phyloP scores from a whole-genome alignment of 2,113 vertebrate species.

The Laticauda laticaudata region DNA sequence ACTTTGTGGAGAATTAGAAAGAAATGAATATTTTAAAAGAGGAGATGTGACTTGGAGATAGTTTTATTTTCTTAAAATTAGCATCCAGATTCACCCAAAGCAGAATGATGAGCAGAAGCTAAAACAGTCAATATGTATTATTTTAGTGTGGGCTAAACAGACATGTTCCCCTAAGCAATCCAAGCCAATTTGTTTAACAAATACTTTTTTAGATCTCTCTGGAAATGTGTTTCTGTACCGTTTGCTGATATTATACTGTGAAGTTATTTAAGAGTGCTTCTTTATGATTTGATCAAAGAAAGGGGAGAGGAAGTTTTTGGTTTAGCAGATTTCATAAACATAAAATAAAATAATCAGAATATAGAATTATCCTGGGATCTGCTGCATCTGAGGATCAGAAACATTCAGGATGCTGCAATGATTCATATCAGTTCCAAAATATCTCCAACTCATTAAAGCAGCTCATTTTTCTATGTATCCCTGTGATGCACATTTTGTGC shows the following conservation, averaged over 20 bases:
- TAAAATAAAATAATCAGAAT: background rate
- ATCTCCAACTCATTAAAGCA: background rate
- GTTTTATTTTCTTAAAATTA: background rate
- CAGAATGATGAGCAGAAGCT: background rate
- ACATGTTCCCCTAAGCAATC: background rate
- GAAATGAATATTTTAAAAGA: background rate
- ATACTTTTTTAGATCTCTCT: background rate
- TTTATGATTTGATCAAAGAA: background rate
- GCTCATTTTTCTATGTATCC: background rate
- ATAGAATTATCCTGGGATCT: background rate
- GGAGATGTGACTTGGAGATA: background rate
- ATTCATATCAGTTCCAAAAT: background rate
- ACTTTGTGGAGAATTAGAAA: background rate
- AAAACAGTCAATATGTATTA: background rate
- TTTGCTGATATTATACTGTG: background rate
- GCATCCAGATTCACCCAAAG: background rate
- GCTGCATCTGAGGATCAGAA: background rate
- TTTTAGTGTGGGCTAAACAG: background rate
- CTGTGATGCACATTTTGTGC: background rate
- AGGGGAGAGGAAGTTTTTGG: background rate
- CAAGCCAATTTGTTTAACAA: background rate
- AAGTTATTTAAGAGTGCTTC: background rate
- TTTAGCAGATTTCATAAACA: background rate
- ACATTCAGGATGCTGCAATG: background rate
- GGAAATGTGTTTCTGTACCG: background rate